phyloP scores from a whole-genome alignment of 2,113 vertebrate genomes.

The Vimba vimba region DNA sequence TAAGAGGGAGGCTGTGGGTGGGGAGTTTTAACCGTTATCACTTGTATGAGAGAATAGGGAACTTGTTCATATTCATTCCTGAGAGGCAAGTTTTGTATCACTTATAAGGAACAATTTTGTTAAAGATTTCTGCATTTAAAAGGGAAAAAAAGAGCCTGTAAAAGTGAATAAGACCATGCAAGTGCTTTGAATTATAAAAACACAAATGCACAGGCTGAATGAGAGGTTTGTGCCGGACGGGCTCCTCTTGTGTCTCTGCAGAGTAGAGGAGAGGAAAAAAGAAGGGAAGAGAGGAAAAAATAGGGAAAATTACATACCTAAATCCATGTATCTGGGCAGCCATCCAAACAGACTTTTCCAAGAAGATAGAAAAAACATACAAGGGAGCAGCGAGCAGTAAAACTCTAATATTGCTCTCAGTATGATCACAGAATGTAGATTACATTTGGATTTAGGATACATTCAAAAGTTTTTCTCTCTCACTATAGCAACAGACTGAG shows the following conservation, averaged over 20 bases:
- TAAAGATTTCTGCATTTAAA: conserved; percentile 5
- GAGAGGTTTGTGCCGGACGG: conserved; percentile 17
- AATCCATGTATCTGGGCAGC: conserved; percentile 71
- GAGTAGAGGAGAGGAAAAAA: conserved; percentile 30
- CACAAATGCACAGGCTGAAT: conserved; percentile 36
- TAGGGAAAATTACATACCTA: conserved; percentile 59
- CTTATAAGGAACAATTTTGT: conserved; percentile 18
- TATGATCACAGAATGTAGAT: conserved; percentile 64
- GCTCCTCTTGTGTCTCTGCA: conserved; percentile 30
- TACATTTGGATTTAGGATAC: conserved; percentile 52
- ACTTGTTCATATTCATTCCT: conserved; percentile 39
- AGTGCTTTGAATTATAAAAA: conserved; percentile 34
- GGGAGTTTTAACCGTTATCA: conserved; percentile 65
- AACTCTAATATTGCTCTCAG: conserved; percentile 62
- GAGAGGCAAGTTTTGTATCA: conserved; percentile 1
- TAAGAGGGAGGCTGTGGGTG: conserved; percentile 38
- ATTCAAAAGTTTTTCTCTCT: conserved; percentile 40
- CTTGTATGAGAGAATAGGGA: conserved; percentile 66
- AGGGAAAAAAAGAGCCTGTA: not conserved
- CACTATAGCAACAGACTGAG: conserved; percentile 41
- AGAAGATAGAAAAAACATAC: conserved; percentile 64
- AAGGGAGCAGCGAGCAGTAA: conserved; percentile 59
- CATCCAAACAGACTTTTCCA: conserved; percentile 68
- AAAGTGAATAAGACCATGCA: not conserved
- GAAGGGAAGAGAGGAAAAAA: conserved; percentile 34